A percentile compares a stretch with the other conserved stretches of the same genome.
These are phyloP conservation scores for Drosophila sproati DNA, from an alignment of 1,140 invertebrate species.

Conservation along the genomic window DNA sequence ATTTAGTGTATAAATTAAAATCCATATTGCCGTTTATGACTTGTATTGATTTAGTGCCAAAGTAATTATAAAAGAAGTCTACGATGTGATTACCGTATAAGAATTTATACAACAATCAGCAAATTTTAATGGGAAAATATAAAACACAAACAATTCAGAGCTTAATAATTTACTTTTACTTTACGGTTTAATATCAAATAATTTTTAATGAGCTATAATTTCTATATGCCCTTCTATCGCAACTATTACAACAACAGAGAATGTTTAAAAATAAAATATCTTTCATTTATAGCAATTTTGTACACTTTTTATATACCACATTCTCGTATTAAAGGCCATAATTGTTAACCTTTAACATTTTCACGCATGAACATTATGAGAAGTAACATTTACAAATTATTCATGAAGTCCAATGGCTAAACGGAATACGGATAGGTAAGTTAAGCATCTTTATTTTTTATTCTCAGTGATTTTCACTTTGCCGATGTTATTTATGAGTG, in stretches of 20 bases:
- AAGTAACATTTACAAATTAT: constrained; percentile 36
- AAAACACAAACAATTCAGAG: no score
- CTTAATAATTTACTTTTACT: constrained; percentile 6
- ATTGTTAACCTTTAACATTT: constrained; percentile 83
- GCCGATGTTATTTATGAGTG: constrained; percentile 70
- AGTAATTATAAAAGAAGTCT: constrained; percentile 1
- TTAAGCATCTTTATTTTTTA: constrained; percentile 15
- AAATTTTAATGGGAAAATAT: background rate
- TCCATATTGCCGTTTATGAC: constrained; percentile 48
- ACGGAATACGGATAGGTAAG: constrained; percentile 22
- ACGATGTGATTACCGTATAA: no score
- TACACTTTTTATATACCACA: constrained; percentile 38
- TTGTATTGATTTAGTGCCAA: constrained; percentile 50
- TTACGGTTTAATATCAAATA: constrained; percentile 18
- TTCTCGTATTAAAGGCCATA: constrained; percentile 62
- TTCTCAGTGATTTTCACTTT: constrained; percentile 13
- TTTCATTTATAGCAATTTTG: constrained; percentile 62
- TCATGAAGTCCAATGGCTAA: constrained; percentile 29
- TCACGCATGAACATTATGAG: constrained; percentile 72
- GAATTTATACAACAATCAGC: background rate
- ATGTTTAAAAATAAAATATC: constrained; percentile 50
- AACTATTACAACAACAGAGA: background rate
- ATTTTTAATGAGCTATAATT: constrained; percentile 11
- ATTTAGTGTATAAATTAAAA: constrained; percentile 47
- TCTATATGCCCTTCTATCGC: background rate